These are phyloP conservation scores for Bombus balteatus DNA, from an alignment of 1,140 invertebrate genomes.

Conservation along the genomic window DNA sequence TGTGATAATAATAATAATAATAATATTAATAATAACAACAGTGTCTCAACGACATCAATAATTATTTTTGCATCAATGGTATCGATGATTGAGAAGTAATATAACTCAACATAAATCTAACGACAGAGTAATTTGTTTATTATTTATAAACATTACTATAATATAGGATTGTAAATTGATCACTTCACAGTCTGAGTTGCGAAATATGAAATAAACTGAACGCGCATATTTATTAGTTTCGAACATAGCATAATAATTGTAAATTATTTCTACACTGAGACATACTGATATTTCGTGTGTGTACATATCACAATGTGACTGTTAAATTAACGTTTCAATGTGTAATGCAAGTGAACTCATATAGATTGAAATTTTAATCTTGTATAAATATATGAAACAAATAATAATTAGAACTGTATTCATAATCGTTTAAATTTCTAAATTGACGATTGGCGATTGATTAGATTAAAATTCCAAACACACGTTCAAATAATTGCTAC, in stretches of 20 bases:
- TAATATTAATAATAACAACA: too few relatives aligned
- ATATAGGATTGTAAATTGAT: not conserved
- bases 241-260: slow-evolving; percentile 1
- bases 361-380: slow-evolving; percentile 9
- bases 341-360: not conserved
- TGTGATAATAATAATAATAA: too few relatives aligned
- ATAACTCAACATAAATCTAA: not conserved
- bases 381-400: slow-evolving; percentile 6
- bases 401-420: not conserved
- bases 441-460: not conserved
- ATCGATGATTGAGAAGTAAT: not conserved
- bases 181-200: not conserved
- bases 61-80: not conserved
- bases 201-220: not conserved
- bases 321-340: not conserved
- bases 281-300: not conserved
- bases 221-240: not conserved
- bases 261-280: not conserved
- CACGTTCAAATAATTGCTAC: not conserved
- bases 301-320: not conserved
- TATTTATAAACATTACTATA: not conserved
- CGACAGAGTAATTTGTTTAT: not conserved
- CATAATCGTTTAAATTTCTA: not conserved
- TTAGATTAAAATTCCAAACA: not conserved
- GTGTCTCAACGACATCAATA: not conserved